A percentile compares a stretch with the other conserved stretches of the same genome.
phyloP scores from a whole-genome alignment of 2,113 vertebrate species.

The Silurus asotus region DNA sequence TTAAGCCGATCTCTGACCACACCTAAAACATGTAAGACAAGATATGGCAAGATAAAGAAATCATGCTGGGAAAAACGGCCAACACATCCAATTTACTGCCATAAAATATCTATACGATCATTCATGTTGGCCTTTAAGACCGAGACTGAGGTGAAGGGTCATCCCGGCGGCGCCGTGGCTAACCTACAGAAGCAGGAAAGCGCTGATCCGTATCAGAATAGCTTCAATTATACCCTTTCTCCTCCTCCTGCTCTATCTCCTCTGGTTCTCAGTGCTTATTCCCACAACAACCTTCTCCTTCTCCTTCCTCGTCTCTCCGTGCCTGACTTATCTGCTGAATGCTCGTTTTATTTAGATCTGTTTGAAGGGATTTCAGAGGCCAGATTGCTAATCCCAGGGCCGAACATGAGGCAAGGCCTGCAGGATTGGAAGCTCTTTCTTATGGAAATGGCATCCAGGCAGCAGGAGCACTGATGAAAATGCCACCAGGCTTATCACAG shows the following conservation, averaged over 20 bases:
- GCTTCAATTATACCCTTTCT: conserved; percentile 56
- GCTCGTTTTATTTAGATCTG: conserved; percentile 80
- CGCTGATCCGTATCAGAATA: conserved; percentile 18
- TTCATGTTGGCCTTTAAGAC: conserved; percentile 15
- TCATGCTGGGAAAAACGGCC: not conserved
- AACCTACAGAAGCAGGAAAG: not conserved
- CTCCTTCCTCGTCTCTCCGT: conserved; percentile 26
- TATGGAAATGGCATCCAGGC: conserved; percentile 86
- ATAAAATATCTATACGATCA: conserved; percentile 15
- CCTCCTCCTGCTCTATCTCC: conserved; percentile 56
- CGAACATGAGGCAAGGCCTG: conserved; percentile 89
- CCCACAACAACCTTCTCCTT: conserved; percentile 59
- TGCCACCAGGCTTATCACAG: conserved; percentile 89
- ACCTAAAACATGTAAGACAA: not conserved
- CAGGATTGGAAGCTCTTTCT: conserved; percentile 84
- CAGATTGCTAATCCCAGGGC: conserved; percentile 93
- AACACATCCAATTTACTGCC: not conserved
- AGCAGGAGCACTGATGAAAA: conserved; percentile 77
- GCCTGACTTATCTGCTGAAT: conserved; percentile 75
- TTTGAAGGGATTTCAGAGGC: conserved; percentile 95
- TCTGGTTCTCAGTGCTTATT: not conserved
- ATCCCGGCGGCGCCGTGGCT: conserved; percentile 19
- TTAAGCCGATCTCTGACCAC: not conserved
- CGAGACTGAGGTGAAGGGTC: conserved; percentile 27
- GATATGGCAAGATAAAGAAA: not conserved